phyloP scores from a whole-genome alignment of 2,797 vertebrate species.

The Nyctibius grandis region DNA sequence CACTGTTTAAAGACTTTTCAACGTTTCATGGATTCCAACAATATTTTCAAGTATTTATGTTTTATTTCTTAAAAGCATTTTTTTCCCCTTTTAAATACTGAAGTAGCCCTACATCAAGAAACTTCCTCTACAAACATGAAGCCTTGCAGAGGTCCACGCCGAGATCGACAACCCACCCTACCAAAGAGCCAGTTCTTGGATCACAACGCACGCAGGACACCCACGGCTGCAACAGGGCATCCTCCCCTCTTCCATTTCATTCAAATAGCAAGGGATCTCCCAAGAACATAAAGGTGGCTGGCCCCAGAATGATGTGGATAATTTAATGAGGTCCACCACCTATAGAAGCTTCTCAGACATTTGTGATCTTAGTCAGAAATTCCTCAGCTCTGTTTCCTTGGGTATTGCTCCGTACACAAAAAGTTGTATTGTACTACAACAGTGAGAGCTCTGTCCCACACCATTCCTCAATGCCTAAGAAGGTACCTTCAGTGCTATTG shows the following conservation, averaged over 20 bases:
- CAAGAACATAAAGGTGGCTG: neutral
- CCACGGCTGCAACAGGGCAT: neutral
- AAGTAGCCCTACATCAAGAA: neutral
- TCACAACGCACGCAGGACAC: fast-evolving
- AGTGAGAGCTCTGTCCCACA: neutral
- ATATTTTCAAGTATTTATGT: neutral
- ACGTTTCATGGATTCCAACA: neutral
- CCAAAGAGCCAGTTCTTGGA: fast-evolving
- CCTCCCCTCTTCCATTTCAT: neutral
- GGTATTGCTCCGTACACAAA: neutral
- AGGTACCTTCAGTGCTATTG: neutral
- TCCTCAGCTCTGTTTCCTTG: neutral
- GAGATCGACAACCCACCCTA: fast-evolving
- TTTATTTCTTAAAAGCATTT: neutral
- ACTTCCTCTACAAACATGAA: neutral
- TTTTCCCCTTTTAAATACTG: neutral
- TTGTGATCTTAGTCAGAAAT: neutral
- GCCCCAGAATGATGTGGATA: neutral
- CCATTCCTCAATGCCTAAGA: neutral
- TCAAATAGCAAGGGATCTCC: neutral
- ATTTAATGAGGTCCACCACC: neutral
- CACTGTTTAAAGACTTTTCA: neutral
- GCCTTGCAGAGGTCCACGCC: neutral
- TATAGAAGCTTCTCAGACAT: neutral
- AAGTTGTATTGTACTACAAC: neutral